These are phyloP conservation scores for Triops cancriformis DNA, from an alignment of 1,140 invertebrate species.

Conservation along the genomic window DNA sequence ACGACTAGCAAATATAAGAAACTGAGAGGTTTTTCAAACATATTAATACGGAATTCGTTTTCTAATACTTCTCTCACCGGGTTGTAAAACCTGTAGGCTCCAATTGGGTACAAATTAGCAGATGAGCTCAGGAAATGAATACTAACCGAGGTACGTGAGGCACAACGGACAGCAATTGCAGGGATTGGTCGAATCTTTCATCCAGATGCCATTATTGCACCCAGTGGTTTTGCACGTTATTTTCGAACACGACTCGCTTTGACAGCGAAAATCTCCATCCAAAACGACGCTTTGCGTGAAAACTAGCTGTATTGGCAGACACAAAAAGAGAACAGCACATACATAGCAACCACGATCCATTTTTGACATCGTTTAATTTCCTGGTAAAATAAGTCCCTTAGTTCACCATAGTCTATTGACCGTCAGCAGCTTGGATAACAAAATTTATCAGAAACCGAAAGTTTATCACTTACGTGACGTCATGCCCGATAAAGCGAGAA, in stretches of 20 bases:
- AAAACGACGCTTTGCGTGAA: background rate
- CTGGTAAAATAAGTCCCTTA: background rate
- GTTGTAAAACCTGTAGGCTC: background rate
- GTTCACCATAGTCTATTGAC: background rate
- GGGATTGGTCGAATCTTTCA: background rate
- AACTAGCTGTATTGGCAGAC: background rate
- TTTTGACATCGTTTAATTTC: background rate
- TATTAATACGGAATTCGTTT: background rate
- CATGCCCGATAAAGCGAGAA: background rate
- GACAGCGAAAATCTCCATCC: background rate
- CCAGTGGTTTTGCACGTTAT: background rate
- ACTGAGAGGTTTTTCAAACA: too few species aligned
- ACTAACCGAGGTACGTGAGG: background rate
- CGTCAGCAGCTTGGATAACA: background rate
- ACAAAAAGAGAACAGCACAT: background rate
- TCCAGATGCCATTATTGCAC: background rate
- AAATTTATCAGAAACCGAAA: background rate
- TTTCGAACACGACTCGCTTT: background rate
- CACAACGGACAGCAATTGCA: constrained; percentile 10
- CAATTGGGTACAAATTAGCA: background rate
- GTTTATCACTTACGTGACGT: background rate
- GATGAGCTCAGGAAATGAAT: background rate
- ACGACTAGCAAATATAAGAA: too few species aligned
- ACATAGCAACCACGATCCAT: background rate
- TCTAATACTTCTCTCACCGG: background rate